These are phyloP conservation scores for Pan troglodytes DNA, from an alignment of 2,113 vertebrate genomes.

Conservation along the genomic window NHGRI_mPanTro3-v2.1_pri NC_072403.2:176982501-176983000, in stretches of 20 bases:
- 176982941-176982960: neutral
- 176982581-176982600: neutral
- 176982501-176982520: neutral
- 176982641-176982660: neutral
- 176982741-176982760: neutral
- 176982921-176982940: neutral
- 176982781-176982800: neutral
- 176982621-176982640: neutral
- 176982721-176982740: neutral
- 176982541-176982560: neutral
- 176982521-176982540: neutral
- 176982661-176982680: accelerated
- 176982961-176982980: slow-evolving; percentile 7
- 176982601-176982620: neutral
- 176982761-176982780: too few relatives aligned
- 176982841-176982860: neutral
- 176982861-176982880: neutral
- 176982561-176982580: neutral
- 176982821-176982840: neutral
- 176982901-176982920: neutral
- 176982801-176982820: neutral
- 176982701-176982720: neutral
- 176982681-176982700: accelerated
- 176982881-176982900: neutral
- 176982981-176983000: slow-evolving; percentile 25